These are phyloP conservation scores for Dynastes hyllus DNA, from an alignment of 2,888 invertebrate species.

Conservation along the genomic window DNA sequence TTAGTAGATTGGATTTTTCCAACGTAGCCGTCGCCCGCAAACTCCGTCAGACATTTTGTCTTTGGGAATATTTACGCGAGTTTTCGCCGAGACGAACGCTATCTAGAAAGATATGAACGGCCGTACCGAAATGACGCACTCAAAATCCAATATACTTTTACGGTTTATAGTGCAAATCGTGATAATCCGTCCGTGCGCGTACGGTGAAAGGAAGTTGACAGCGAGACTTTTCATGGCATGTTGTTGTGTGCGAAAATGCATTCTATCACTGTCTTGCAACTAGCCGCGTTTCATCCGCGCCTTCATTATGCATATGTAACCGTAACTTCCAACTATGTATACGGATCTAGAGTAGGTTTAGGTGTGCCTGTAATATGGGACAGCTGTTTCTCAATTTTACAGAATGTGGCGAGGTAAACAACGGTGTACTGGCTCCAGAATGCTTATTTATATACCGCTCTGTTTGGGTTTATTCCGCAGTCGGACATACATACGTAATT, in stretches of 20 bases:
- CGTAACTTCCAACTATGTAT: not conserved
- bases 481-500: too few relatives aligned
- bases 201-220: not conserved
- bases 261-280: not conserved
- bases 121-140: slow-evolving; percentile 9
- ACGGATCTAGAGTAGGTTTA: not conserved
- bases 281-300: slow-evolving; percentile 10
- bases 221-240: slow-evolving; percentile 1
- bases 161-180: slow-evolving; percentile 36
- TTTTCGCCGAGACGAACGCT: slow-evolving; percentile 11
- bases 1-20: slow-evolving; percentile 39
- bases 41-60: slow-evolving; percentile 32
- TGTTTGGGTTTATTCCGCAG: too few relatives aligned
- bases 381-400: not conserved
- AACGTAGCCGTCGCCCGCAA: slow-evolving; percentile 1
- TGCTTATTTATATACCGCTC: not conserved
- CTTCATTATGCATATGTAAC: slow-evolving; percentile 27
- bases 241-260: not conserved
- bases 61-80: slow-evolving; percentile 13
- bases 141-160: slow-evolving; percentile 46
- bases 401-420: not conserved
- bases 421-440: not conserved
- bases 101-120: slow-evolving; percentile 17
- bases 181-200: slow-evolving; percentile 26
- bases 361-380: not conserved